phyloP scores from a whole-genome alignment of 2,888 invertebrate genomes.

The Cybosia mesomella region DNA sequence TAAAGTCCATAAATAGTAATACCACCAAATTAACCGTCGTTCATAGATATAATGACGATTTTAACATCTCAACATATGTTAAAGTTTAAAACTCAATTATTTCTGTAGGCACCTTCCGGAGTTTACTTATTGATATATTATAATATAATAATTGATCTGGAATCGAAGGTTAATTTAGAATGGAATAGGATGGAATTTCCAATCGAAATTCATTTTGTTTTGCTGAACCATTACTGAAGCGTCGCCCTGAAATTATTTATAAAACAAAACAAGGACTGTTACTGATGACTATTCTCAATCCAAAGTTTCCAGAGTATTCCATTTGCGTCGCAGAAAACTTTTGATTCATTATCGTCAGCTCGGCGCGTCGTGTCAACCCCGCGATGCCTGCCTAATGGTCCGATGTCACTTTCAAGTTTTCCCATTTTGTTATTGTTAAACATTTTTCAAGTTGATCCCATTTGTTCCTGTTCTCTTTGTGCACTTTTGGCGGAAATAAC shows the following conservation, averaged over 20 bases:
- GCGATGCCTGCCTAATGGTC: slow-evolving; percentile 69
- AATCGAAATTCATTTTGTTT: slow-evolving; percentile 12
- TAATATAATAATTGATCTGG: not conserved
- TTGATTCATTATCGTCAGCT: slow-evolving; percentile 69
- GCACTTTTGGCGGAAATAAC: slow-evolving; percentile 61
- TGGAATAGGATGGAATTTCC: not conserved
- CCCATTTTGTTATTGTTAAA: slow-evolving; percentile 76
- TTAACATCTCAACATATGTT: no score
- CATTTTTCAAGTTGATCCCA: slow-evolving; percentile 76
- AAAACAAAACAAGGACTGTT: slow-evolving; percentile 41
- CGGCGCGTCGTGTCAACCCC: slow-evolving; percentile 51
- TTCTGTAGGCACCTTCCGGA: no score
- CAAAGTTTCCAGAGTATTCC: slow-evolving; percentile 54
- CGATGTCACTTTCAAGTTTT: slow-evolving; percentile 75
- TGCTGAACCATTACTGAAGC: slow-evolving; percentile 9
- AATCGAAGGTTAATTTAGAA: not conserved
- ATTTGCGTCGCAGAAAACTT: slow-evolving; percentile 63
- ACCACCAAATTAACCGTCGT: no score
- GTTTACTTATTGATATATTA: no score
- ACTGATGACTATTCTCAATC: slow-evolving; percentile 49
- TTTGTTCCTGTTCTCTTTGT: slow-evolving; percentile 67
- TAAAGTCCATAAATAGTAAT: no score
- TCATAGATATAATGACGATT: no score
- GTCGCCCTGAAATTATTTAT: slow-evolving; percentile 24
- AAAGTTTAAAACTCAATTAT: not conserved